Base-by-base conservation (phyloP, 2,113 vertebrate genomes). In the Charina bottae region DNA sequence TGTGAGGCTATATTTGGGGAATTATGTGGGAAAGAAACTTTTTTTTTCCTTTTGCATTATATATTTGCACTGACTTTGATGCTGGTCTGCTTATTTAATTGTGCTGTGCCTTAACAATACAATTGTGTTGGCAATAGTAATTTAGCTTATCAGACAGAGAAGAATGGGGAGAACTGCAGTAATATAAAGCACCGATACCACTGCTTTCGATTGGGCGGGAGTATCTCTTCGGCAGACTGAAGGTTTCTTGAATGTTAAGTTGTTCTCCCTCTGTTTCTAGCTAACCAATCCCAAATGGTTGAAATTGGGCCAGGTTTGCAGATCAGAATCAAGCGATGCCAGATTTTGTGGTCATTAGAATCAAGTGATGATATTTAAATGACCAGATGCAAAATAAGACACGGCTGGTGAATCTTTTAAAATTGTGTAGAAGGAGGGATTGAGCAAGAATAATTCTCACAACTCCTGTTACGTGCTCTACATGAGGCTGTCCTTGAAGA, bases 71-170 rank as follows among this genome's bases (percentile, higher is more conserved):
- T 0, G 0, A 21, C 1, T 2, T 87, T 87, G 59, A 64, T 13
- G 60, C 59, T 85, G 46, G 59, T 6, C 33, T 64, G 19, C 55
- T 64, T 86, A 85, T 85, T 87, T 91, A 54, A 91, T 54, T 55
- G 33, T 91, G 83, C 6, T 68, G 21, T 54, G 24, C 59, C 54
- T 89, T 37, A 42, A 10, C 4, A 89, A 17, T n/a, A 24, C 49
- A 26, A 68, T 89, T 72, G 33, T 78, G 26, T 83, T 83, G 23
- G 60, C 53, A 42, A 54, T 87, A 87, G 60, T 86, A 28, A 17
- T 87, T 85, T 91, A 55, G 59, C 60, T 91, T 91, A 56, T 91
- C 56, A 85, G 42, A 49, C 84, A 19, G 78, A 86, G 33, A 91
- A 62, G 60, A 53, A 91, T 91, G 84, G n/a, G 23, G 23, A 33